Percentiles rank a stretch among this genome's conserved stretches.
Evolutionary conservation across 2,113 vertebrate species (phyloP).

Genomic region (Misgurnus anguillicaudatus): DNA sequence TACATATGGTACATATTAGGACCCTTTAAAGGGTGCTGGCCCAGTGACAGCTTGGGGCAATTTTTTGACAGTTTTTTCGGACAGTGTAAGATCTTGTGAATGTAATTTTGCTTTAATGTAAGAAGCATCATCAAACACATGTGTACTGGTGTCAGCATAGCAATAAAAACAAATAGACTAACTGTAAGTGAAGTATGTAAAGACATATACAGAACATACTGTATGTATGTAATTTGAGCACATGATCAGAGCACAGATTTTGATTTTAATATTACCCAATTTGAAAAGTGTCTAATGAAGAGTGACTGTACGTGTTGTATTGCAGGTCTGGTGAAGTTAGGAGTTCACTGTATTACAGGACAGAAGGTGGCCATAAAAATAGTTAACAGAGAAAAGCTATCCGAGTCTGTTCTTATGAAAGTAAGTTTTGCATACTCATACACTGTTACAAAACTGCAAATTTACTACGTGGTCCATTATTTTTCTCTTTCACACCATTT

Average conservation of each 20-base stretch:
- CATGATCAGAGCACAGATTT: too few relatives aligned
- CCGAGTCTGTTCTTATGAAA: conserved; percentile 84
- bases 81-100: neutral
- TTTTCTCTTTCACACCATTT: neutral
- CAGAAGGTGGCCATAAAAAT: conserved; percentile 86
- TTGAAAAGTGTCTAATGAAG: neutral
- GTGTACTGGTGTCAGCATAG: neutral
- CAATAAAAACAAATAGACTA: neutral
- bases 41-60: too few relatives aligned
- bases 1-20: too few relatives aligned
- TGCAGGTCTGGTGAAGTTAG: conserved; percentile 81
- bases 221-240: neutral
- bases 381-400: conserved; percentile 82
- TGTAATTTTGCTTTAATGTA: neutral
- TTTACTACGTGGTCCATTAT: neutral
- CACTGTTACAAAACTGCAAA: neutral
- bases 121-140: neutral
- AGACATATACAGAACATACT: neutral
- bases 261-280: neutral
- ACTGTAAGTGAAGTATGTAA: neutral
- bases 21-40: too few relatives aligned
- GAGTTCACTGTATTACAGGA: conserved; percentile 82
- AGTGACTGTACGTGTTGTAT: neutral
- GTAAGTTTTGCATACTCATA: conserved; percentile 56
- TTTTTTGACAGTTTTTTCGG: too few relatives aligned